Evolutionary conservation across 1,140 invertebrate genomes (phyloP).

Genomic region (Aphelinus certus): DNA sequence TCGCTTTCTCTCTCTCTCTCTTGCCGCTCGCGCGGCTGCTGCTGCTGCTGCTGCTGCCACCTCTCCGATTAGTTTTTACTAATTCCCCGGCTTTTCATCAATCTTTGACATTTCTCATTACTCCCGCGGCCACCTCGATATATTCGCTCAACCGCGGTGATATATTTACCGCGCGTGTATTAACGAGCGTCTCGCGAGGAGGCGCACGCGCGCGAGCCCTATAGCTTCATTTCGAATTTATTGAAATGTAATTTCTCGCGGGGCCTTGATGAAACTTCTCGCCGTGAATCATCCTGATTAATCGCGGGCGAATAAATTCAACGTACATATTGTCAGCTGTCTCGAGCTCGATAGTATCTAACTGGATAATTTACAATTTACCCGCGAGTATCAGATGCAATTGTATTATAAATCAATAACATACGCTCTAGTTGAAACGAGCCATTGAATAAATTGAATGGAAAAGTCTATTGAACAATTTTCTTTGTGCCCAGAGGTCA

Average conservation of each 20-base stretch:
- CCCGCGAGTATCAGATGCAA: too few species aligned
- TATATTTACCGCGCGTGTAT: constrained; percentile 6
- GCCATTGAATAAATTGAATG: too few species aligned
- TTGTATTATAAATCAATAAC: too few species aligned
- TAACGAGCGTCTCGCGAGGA: constrained; percentile 14
- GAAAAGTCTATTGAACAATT: too few species aligned
- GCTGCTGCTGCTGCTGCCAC: background rate
- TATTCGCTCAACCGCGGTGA: background rate
- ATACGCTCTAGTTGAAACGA: too few species aligned
- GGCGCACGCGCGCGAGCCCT: background rate
- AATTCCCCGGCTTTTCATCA: constrained; percentile 38
- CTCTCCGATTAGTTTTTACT: constrained; percentile 31
- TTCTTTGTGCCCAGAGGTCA: too few species aligned
- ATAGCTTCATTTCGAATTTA: constrained; percentile 1
- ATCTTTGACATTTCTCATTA: constrained; percentile 39
- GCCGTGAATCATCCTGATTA: too few species aligned
- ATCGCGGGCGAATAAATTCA: too few species aligned
- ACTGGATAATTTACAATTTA: too few species aligned
- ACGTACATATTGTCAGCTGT: too few species aligned
- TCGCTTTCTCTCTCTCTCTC: constrained; percentile 10
- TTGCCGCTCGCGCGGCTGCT: constrained; percentile 1
- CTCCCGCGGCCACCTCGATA: background rate
- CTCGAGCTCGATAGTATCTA: too few species aligned
- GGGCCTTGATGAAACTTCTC: too few species aligned
- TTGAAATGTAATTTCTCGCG: background rate